Evolutionary conservation across 2,113 vertebrate species (phyloP).

Genomic region (Oncorhynchus clarkii): DNA sequence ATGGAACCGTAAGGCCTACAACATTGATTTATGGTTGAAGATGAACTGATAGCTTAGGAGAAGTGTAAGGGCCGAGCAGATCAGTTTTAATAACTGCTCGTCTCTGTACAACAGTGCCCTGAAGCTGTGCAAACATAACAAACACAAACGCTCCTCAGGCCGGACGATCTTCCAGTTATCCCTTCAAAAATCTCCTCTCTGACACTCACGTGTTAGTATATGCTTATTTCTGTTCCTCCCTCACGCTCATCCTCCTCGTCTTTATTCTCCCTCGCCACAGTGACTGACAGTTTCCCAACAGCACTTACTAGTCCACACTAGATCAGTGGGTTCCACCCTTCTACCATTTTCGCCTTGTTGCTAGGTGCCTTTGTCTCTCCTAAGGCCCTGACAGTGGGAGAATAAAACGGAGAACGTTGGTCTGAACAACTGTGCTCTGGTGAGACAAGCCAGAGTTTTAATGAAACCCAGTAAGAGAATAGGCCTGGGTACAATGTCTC

Average conservation of each 20-base stretch:
- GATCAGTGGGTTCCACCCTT: not conserved
- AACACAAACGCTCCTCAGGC: constrained; percentile 32
- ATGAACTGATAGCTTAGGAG: not conserved
- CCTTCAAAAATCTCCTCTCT: constrained; percentile 7
- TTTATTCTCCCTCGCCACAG: not conserved
- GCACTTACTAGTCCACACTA: not conserved
- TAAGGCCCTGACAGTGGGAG: constrained; percentile 51
- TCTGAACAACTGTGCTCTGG: constrained; percentile 22
- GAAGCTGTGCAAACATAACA: constrained; percentile 38
- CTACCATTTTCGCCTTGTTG: constrained; percentile 58
- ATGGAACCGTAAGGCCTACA: constrained; percentile 19
- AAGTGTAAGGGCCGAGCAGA: too few species aligned
- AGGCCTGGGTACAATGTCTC: constrained; percentile 56
- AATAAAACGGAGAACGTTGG: constrained; percentile 39
- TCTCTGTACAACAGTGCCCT: constrained; percentile 12
- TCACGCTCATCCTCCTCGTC: not conserved
- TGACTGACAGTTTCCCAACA: constrained; percentile 12
- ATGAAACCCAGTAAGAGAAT: constrained; percentile 62
- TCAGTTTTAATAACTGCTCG: not conserved
- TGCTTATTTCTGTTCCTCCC: not conserved
- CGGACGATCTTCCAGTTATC: constrained; percentile 35
- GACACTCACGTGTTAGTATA: not conserved
- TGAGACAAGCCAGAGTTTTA: constrained; percentile 53
- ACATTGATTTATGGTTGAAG: constrained; percentile 31
- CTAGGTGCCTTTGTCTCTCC: constrained; percentile 67